Evolutionary conservation across 2,113 vertebrate species (phyloP).

Genomic region (Mastomys coucha): DNA sequence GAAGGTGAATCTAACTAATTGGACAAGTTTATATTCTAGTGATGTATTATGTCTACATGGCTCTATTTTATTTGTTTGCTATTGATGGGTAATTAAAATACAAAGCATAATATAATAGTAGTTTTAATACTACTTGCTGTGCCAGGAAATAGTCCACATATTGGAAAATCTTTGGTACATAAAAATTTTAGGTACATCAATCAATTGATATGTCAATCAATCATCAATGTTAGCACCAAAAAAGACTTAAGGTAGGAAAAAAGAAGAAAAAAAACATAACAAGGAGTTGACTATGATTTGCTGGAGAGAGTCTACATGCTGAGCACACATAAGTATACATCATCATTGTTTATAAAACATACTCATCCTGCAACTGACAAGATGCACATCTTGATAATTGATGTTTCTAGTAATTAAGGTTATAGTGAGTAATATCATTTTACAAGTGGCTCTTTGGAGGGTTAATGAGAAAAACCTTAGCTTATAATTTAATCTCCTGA

Average conservation of each 20-base stretch:
- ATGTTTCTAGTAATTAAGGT: slow-evolving; percentile 58
- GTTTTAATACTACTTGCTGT: background rate
- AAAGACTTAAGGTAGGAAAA: background rate
- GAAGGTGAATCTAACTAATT: background rate
- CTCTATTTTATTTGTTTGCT: background rate
- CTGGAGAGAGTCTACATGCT: background rate
- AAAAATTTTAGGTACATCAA: background rate
- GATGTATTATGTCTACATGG: background rate
- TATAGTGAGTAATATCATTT: slow-evolving; percentile 43
- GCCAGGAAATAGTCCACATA: background rate
- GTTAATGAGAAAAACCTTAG: slow-evolving; percentile 33
- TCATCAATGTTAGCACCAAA: background rate
- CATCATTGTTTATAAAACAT: background rate
- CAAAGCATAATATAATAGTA: background rate
- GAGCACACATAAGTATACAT: background rate
- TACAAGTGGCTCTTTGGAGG: slow-evolving; percentile 56
- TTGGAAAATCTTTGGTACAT: background rate
- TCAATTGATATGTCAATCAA: background rate
- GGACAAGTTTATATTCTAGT: background rate
- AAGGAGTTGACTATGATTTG: background rate
- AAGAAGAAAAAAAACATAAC: too few relatives aligned
- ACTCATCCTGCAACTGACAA: background rate
- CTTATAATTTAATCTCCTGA: slow-evolving; percentile 59
- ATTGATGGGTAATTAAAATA: background rate
- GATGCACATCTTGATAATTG: slow-evolving; percentile 8